Conservation (phyloP, 1,140 invertebrate species). For the Arion vulgaris region DNA sequence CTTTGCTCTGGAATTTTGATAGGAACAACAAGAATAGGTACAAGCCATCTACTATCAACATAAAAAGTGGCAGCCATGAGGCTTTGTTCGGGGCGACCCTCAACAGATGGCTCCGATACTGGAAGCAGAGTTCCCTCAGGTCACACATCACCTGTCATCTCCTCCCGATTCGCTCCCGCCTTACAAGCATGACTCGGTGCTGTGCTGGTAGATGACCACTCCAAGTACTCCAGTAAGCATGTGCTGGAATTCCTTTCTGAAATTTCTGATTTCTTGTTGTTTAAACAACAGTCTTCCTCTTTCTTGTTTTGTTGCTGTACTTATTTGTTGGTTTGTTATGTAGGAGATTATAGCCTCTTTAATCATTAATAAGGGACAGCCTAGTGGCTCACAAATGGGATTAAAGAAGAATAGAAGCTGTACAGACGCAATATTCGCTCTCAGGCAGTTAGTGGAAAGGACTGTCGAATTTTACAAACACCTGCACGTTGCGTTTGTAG, state of each 20-base stretch:
- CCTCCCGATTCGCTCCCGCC: slow-evolving; percentile 74
- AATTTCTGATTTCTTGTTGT: not conserved
- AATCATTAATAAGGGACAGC: no score
- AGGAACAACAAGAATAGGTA: slow-evolving; percentile 57
- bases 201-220: slow-evolving; percentile 43
- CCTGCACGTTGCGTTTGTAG: no score
- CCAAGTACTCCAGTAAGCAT: slow-evolving; percentile 48
- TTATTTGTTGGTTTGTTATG: no score
- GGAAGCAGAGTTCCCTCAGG: slow-evolving; percentile 74
- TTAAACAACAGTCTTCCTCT: not conserved
- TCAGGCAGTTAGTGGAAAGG: no score
- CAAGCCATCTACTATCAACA: slow-evolving; percentile 54
- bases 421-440: no score
- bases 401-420: no score
- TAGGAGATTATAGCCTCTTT: no score
- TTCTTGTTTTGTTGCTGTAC: not conserved
- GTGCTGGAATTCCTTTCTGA: not conserved
- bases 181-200: slow-evolving; percentile 49
- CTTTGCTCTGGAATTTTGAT: not conserved
- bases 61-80: slow-evolving; percentile 62
- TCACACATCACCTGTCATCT: slow-evolving; percentile 74
- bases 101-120: slow-evolving; percentile 76
- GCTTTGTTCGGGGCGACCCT: slow-evolving; percentile 76
- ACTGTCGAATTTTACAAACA: no score
- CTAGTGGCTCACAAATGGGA: no score